phyloP scores from a whole-genome alignment of 2,888 invertebrate genomes.

The Luffia ferchaultella region DNA sequence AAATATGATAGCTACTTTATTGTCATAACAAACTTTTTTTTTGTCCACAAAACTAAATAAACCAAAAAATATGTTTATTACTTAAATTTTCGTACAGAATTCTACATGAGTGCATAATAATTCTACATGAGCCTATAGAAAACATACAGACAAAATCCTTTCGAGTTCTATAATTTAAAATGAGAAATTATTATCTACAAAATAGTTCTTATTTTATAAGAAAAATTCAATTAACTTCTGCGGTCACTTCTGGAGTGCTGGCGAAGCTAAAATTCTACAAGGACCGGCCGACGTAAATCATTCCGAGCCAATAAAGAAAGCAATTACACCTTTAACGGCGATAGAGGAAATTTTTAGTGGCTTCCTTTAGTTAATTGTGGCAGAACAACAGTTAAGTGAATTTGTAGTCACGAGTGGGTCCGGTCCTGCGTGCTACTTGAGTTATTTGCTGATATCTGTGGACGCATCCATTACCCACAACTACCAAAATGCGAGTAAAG shows the following conservation, averaged over 20 bases:
- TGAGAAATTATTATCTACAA: neutral
- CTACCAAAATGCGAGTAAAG: no score
- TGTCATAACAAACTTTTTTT: no score
- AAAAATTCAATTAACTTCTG: neutral
- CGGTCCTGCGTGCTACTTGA: slow-evolving; percentile 48
- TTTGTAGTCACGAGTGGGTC: slow-evolving; percentile 45
- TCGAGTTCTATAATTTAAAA: no score
- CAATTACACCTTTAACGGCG: slow-evolving; percentile 37
- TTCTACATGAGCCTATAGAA: no score
- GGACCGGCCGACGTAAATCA: neutral
- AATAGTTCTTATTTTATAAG: neutral
- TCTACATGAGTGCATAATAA: no score
- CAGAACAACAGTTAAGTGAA: slow-evolving; percentile 49
- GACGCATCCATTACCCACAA: slow-evolving; percentile 55
- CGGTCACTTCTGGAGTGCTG: neutral
- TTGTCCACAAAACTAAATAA: no score
- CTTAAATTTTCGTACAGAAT: no score
- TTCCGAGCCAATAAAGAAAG: slow-evolving; percentile 28
- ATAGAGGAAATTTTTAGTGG: slow-evolving; percentile 43
- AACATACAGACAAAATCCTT: no score
- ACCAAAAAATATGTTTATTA: no score
- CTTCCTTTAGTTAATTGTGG: slow-evolving; percentile 47
- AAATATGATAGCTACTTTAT: no score
- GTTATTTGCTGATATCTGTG: slow-evolving; percentile 57
- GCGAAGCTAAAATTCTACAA: neutral